Evolutionary conservation across 2,888 invertebrate genomes (phyloP).

Genomic region (Caenorhabditis macrosperma): DNA sequence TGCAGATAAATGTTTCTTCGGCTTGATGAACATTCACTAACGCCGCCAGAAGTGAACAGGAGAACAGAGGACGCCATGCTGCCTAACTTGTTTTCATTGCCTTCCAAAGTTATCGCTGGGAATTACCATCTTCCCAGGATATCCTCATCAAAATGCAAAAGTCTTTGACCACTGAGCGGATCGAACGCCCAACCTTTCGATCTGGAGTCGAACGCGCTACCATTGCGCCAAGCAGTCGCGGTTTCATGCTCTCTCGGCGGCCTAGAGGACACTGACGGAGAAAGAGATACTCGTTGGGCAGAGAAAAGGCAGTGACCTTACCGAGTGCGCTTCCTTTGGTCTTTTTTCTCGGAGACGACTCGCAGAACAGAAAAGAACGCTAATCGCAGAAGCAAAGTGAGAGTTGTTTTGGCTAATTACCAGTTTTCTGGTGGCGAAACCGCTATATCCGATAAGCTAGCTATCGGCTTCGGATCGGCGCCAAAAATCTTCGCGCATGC

Average conservation of each 20-base stretch:
- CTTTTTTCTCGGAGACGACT: too few relatives aligned
- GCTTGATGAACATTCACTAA: not conserved
- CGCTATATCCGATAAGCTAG: conserved; percentile 51
- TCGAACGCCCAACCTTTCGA: conserved; percentile 72
- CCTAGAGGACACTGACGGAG: not conserved
- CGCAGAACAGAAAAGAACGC: not conserved
- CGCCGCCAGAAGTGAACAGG: not conserved
- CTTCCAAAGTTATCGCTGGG: conserved; percentile 1
- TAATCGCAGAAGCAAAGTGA: conserved; percentile 40
- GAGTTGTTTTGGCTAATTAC: conserved; percentile 60
- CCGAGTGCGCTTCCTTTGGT: too few relatives aligned
- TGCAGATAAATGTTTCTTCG: conserved; percentile 38
- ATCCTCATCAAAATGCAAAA: conserved; percentile 26
- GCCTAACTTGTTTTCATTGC: conserved; percentile 19
- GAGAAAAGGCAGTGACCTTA: not conserved
- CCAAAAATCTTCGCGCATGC: conserved; percentile 47
- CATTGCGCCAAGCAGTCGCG: conserved; percentile 70
- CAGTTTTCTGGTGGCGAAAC: conserved; percentile 47
- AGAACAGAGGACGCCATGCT: not conserved
- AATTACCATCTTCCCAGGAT: not conserved
- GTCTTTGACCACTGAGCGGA: conserved; percentile 70
- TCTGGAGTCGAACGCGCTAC: conserved; percentile 73
- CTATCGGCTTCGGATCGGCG: conserved; percentile 49
- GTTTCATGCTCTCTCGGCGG: not conserved
- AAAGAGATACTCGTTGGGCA: not conserved